phyloP scores from a whole-genome alignment of 2,888 invertebrate species.

The Hyposoter dolosus region DNA sequence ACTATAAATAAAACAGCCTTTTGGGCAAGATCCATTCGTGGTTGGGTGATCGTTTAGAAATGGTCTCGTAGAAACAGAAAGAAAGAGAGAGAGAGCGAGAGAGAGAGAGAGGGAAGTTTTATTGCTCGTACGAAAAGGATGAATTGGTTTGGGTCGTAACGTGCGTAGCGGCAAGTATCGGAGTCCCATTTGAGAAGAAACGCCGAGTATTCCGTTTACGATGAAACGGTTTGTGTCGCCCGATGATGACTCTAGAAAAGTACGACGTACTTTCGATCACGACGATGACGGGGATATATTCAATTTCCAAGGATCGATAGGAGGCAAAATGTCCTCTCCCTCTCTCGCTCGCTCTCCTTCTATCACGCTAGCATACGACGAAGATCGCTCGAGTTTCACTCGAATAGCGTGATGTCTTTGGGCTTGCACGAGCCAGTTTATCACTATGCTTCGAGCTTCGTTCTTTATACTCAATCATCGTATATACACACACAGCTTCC shows the following conservation, averaged over 20 bases:
- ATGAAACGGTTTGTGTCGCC: slow-evolving; percentile 26
- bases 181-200: slow-evolving; percentile 39
- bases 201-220: slow-evolving; percentile 57
- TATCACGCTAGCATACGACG: slow-evolving; percentile 32
- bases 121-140: slow-evolving; percentile 33
- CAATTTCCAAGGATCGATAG: slow-evolving; percentile 55
- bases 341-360: slow-evolving; percentile 6
- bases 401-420: slow-evolving; percentile 45
- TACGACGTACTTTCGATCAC: slow-evolving; percentile 31
- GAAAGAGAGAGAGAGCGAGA: slow-evolving; percentile 1
- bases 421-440: slow-evolving; percentile 48
- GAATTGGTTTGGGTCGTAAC: slow-evolving; percentile 42
- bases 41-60: neutral
- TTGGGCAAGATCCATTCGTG: neutral
- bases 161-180: slow-evolving; percentile 30
- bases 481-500: slow-evolving; percentile 18
- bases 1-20: neutral
- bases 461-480: slow-evolving; percentile 39
- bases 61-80: neutral
- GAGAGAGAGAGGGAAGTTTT: slow-evolving; percentile 10
- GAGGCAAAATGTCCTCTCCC: slow-evolving; percentile 13
- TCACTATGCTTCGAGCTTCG: slow-evolving; percentile 43
- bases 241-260: slow-evolving; percentile 48
- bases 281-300: slow-evolving; percentile 54
- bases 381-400: slow-evolving; percentile 31